Evolutionary conservation across 2,797 vertebrate species (phyloP), one percentile per base, ranked within the genome.

Genomic region (Neopelma chrysocephalum): DNA sequence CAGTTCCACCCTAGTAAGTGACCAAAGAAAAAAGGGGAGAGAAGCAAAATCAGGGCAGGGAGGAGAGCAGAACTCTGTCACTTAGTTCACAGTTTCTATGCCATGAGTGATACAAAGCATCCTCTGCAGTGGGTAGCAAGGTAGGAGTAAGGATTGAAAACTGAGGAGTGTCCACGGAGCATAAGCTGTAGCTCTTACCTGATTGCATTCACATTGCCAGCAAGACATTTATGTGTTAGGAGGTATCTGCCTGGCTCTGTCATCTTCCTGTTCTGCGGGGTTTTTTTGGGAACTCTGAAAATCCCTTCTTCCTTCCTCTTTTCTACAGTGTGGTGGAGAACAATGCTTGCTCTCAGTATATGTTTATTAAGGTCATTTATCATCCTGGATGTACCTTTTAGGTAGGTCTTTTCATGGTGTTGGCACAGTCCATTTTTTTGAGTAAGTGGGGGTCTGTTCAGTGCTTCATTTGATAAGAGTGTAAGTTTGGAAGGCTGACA

Each of bases 391-490:
- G 6, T 73, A 53, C 12, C 21, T 80, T 72, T 62, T 42, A 29
- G 58, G 21, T 76, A n/a, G n/a, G 6, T 68, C 38, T 93, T 77
- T 61, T 11, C 25, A 29, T 10, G 79, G 16, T 79, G 51, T 87
- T 0, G 0, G 15, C n/a, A 51, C 27, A 58, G 29, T 48, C 15
- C 3, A 0, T 40, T 48, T 66, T 29, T 29, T 51, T 69, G 12
- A 40, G 10, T 60, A 47, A 38, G 18, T 51, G 10, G 7, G 10
- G 8, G 9, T 69, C 29, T 86, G 27, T 50, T 90, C 27, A 42
- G 15, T 72, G 19, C 38, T 29, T 93, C 11, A 17, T 86, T 58
- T 90, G 7, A 0, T 19, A 32, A 17, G 14, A 48, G 29, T 61
- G 1, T 22, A 15, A 25, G 27, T 84, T 90, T 84, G 64, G n/a